These are phyloP conservation scores for Pseudoips prasinana DNA, from an alignment of 2,888 invertebrate genomes.

Conservation along the genomic window DNA sequence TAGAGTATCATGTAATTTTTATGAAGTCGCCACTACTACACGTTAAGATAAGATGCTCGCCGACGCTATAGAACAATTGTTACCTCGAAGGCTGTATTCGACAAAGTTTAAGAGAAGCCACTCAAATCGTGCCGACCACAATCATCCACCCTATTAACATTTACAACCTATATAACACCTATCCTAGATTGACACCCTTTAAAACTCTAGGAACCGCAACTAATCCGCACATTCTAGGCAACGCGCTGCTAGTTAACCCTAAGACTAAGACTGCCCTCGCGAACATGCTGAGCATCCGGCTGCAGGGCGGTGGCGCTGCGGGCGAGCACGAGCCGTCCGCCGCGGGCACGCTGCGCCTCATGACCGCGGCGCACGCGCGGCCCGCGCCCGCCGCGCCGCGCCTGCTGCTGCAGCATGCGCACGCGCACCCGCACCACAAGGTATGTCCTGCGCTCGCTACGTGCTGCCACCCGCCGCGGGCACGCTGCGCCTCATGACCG, in stretches of 20 bases:
- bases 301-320: slow-evolving; percentile 66
- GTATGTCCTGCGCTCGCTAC: slow-evolving; percentile 20
- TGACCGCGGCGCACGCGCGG: slow-evolving; percentile 89
- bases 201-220: too few species aligned
- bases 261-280: slow-evolving; percentile 98
- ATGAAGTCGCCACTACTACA: too few species aligned
- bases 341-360: slow-evolving; percentile 87
- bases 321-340: slow-evolving; percentile 83
- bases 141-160: too few species aligned
- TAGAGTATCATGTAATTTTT: too few species aligned
- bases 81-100: too few species aligned
- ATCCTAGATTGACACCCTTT: too few species aligned
- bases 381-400: slow-evolving; percentile 77
- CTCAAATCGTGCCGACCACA: too few species aligned
- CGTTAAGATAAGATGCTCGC: too few species aligned
- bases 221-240: slow-evolving; percentile 48
- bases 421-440: slow-evolving; percentile 45
- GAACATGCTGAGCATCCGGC: slow-evolving; percentile 93
- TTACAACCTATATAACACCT: too few species aligned
- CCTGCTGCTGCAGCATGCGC: slow-evolving; percentile 66
- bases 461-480: slow-evolving; percentile 83
- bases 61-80: too few species aligned
- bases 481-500: slow-evolving; percentile 90
- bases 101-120: too few species aligned
- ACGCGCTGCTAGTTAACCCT: slow-evolving; percentile 87